Evolutionary conservation across 1,140 invertebrate species (phyloP), one percentile per base, ranked within the genome.

Genomic region (Ceratoteleas bidentatus): DNA sequence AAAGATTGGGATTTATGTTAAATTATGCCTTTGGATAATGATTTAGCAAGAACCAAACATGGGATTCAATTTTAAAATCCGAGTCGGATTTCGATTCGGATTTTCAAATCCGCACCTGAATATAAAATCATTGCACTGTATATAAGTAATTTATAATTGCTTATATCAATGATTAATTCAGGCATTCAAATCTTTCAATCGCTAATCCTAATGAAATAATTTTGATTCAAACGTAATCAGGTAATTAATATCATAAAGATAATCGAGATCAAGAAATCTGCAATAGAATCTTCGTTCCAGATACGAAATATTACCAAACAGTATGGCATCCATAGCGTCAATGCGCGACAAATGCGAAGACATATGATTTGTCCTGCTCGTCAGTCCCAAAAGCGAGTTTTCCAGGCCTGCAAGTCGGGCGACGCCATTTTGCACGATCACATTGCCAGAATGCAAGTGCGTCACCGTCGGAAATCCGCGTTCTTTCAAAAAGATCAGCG

Each of bases 351-450:
- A 50, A 86, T 92, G 85, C 76, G 92, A 92, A 81, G 93, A 90
- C 68, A 95, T 88, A 16, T 93, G 90, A 89, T 94, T 87, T 81
- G 92, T 89, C 60, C 94, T 93, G 14, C 96, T 96, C 24, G 94
- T 93, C 15, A 96, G 94, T 0, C 96, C 95, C n/a, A 97, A 92
- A 36, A 98, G 89, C 0, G 95, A 95, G 87, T 97, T 97, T 90
- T 97, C 97, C 54, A 97, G 87, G 0, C 96, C 96, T 32, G 96
- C 95, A 73, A 98, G 90, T 87, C 94, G 92, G 11, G 96, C 96
- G 0, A 97, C 96, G 2, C 97, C 97, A 89, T 98, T 97, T 85
- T 98, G 96, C 15, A 98, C 92, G 73, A 98, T 96, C 8, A 98
- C 94, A 91, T 98, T 98, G 34, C 97, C 97, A 32, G 96, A 95